Base-by-base conservation (phyloP, 1,140 invertebrate species). In the Callitettix versicolor region DNA sequence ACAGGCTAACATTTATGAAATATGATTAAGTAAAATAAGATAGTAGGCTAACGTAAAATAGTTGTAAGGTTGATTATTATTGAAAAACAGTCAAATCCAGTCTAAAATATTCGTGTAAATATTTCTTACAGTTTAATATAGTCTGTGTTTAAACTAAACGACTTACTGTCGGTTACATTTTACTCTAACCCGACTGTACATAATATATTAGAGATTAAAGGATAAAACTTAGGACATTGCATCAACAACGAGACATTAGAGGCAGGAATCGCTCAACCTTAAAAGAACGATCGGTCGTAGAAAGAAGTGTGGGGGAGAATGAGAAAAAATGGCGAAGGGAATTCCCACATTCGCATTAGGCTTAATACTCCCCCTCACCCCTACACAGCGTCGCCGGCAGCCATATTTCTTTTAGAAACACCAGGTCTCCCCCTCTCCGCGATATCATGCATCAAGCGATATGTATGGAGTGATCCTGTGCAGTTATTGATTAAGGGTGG, bases 211-310 rank as follows among this genome's bases (percentile, higher is more conserved):
- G 15, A 48, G 46, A 48, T 48, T 48, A 48, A 26, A 30, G 26
- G 26, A 30, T 30, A 30, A 30, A 30, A 30, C 26, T 9, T 30
- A 30, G 26, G 26, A 30, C 26, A 33, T 26, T 26, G 21, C 46
- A 48, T 48, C 46, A 48, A 48, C 46, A 48, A n/a, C n/a, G n/a
- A 48, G 46, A 48, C 46, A 48, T 48, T 48, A 48, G 46, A 15
- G 21, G 14, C 26, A 26, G 46, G 21, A 46, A 46, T 46, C 43
- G 43, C 15, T 22, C 15, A 46, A 14, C 21, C 46, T 48, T 48
- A 33, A 48, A 48, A 48, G 46, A 30, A 48, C 46, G 46, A 30
- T 48, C 46, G 46, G 46, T 26, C 22, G 24, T 48, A 7, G 24
- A 30, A 30, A 14, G 43, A 21, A 17, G 43, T 14, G 43, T 20